phyloP scores from a whole-genome alignment of 2,888 invertebrate species.

The Caenorhabditis imperialis region DNA sequence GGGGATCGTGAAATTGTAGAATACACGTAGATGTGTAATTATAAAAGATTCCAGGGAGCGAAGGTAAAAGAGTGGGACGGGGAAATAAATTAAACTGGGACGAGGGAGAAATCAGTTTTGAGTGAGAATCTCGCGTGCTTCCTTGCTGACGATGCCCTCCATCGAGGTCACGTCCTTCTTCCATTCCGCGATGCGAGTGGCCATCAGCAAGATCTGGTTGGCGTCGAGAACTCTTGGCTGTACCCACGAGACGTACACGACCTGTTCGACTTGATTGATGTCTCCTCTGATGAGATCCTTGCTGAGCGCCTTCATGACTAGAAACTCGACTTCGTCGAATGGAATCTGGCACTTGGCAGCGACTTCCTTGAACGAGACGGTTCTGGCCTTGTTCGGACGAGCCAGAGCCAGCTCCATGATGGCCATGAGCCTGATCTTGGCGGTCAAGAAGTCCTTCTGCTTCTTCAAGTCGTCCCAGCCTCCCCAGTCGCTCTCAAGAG shows the following conservation, averaged over 20 bases:
- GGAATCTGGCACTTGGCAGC: slow-evolving; percentile 87
- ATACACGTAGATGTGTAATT: slow-evolving; percentile 41
- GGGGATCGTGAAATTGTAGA: slow-evolving; percentile 27
- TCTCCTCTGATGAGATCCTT: slow-evolving; percentile 89
- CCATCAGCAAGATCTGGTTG: slow-evolving; percentile 85
- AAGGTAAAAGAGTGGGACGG: background rate
- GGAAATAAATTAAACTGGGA: slow-evolving; percentile 28
- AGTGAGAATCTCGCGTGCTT: slow-evolving; percentile 87
- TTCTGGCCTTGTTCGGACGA: slow-evolving; percentile 88
- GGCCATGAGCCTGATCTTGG: slow-evolving; percentile 94
- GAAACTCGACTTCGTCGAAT: slow-evolving; percentile 84
- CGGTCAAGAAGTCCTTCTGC: slow-evolving; percentile 78
- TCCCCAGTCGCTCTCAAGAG: slow-evolving; percentile 83
- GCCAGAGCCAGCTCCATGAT: slow-evolving; percentile 99
- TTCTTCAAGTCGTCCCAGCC: slow-evolving; percentile 78
- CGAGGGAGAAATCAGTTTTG: slow-evolving; percentile 53
- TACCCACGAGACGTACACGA: slow-evolving; percentile 88
- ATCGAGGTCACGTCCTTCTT: slow-evolving; percentile 85
- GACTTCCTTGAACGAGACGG: slow-evolving; percentile 91
- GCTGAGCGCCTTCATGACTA: slow-evolving; percentile 97
- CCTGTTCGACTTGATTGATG: slow-evolving; percentile 81
- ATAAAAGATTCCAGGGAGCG: slow-evolving; percentile 5
- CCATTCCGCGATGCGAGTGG: slow-evolving; percentile 85
- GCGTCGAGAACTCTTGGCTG: slow-evolving; percentile 87
- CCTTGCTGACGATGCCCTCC: slow-evolving; percentile 85